Evolutionary conservation across 2,797 vertebrate genomes (phyloP), one percentile per base, ranked within the genome.

Genomic region (Lindbergichthys nudifrons): DNA sequence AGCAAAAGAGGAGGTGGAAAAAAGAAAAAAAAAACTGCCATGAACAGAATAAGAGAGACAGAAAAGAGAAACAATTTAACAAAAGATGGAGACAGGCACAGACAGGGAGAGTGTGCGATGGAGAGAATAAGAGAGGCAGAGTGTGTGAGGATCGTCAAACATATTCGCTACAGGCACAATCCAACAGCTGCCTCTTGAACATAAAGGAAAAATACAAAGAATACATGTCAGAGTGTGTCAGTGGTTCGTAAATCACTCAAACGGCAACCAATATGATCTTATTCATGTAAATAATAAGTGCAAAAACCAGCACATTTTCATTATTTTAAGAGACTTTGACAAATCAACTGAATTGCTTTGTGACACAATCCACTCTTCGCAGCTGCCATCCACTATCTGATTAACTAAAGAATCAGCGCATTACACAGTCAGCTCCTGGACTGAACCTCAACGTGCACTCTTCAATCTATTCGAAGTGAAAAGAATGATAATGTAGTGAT

Each of bases 71-170:
- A 61, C 26, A 16, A 36, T 36, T 36, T 11, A 36, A 60, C 54
- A 51, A 36, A 70, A 69, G 47, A 46, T 30, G 26, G 58, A 59
- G 67, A 68, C 16, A 12, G 65, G 30, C 21, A 61, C 41, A 36
- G 54, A 68, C 57, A 39, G 36, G 43, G 52, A 75, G 58, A 48
- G 42, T 46, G 30, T 45, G 69, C 11, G 7, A 23, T 5, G 32
- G 32, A 26, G 72, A 48, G 10, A 41, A 26, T 3, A 50, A 63
- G 58, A 62, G 65, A 48, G 43, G 26, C 57, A 23, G 58, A 52
- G 19, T 32, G 51, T 36, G 60, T 16, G 45, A 19, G 57, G 50
- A 58, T 26, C 51, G 41, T 62, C 58, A 42, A 43, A 42, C 63
- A 23, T 67, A 23, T 61, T 43, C 16, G 1, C 59, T 23, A 12